phyloP scores from a whole-genome alignment of 1,140 invertebrate genomes.

The Drosophila eugracilis region DNA sequence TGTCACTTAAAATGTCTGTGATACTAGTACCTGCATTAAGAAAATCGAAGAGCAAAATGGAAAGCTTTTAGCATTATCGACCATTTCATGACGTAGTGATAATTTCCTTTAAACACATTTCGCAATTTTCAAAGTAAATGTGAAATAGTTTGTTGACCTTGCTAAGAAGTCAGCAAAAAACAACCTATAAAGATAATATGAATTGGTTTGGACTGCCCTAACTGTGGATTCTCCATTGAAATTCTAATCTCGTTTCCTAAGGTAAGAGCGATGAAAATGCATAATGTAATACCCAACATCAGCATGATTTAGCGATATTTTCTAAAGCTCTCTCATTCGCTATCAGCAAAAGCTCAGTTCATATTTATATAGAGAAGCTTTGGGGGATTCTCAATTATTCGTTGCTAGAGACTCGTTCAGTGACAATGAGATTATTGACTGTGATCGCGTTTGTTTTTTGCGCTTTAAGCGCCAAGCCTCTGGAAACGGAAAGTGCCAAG shows the following conservation, averaged over 20 bases:
- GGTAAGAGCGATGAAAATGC: slow-evolving; percentile 1
- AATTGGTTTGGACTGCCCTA: neutral
- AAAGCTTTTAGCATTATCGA: neutral
- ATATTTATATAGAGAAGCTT: neutral
- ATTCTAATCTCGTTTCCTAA: neutral
- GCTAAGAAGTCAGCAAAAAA: neutral
- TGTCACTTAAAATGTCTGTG: too few relatives aligned
- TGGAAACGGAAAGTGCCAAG: slow-evolving; percentile 47
- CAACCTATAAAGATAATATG: neutral
- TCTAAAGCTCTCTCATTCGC: neutral
- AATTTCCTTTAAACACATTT: neutral
- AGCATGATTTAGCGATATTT: slow-evolving; percentile 30
- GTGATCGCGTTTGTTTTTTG: slow-evolving; percentile 26
- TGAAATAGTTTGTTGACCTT: slow-evolving; percentile 4
- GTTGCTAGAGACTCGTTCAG: slow-evolving; percentile 6
- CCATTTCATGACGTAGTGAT: neutral
- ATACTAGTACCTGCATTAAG: too few relatives aligned
- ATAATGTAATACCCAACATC: slow-evolving; percentile 5
- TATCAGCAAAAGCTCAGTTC: slow-evolving; percentile 29
- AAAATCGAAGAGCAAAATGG: neutral
- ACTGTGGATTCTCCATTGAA: neutral
- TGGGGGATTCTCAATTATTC: slow-evolving; percentile 3
- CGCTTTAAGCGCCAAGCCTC: slow-evolving; percentile 21
- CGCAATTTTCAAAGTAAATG: neutral
- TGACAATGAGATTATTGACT: slow-evolving; percentile 33